Evolutionary conservation across 2,888 invertebrate species (phyloP), one percentile per base, ranked within the genome.

Genomic region (Schrankia costaestrigalis): DNA sequence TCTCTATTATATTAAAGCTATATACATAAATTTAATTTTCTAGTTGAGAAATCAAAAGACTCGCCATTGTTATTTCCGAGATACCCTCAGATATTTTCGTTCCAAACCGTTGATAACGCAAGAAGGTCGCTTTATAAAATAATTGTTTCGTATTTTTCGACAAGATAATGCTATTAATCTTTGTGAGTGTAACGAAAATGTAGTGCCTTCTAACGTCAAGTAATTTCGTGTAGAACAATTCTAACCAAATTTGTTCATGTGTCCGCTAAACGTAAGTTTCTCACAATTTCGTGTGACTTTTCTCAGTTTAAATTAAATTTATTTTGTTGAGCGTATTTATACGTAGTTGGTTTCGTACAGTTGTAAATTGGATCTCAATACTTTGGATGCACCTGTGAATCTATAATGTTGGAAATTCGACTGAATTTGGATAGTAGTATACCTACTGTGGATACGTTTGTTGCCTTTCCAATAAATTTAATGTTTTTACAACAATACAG

Each of bases 1-100:
- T n/a, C n/a, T n/a, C n/a, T n/a, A n/a, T n/a, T n/a, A n/a, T n/a
- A n/a, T n/a, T n/a, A n/a, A n/a, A n/a, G n/a, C n/a, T n/a, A n/a
- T n/a, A n/a, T n/a, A n/a, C n/a, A n/a, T n/a, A n/a, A 73, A 75
- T 81, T 84, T 78, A 73, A 81, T 85, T 84, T 85, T 84, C 84
- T 85, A 83, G 78, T 84, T 77, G 75, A 80, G 69, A 64, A 78
- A 75, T 81, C 81, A 84, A 81, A 81, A 70, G 75, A 46, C 71
- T 72, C 78, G 55, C 59, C 71, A 56, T 65, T 70, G 69, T 67
- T 70, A 69, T 66, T 58, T 66, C 51, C 38, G 52, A 52, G 56
- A 63, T 65, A 69, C 70, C 68, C 64, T 59, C 64, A 65, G 67
- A 64, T 70, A 66, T 66, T 66, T 71, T 58, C 41, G 61, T 62